Evolutionary conservation across 2,888 invertebrate species (phyloP).

Genomic region (Yponomeuta malinellus): DNA sequence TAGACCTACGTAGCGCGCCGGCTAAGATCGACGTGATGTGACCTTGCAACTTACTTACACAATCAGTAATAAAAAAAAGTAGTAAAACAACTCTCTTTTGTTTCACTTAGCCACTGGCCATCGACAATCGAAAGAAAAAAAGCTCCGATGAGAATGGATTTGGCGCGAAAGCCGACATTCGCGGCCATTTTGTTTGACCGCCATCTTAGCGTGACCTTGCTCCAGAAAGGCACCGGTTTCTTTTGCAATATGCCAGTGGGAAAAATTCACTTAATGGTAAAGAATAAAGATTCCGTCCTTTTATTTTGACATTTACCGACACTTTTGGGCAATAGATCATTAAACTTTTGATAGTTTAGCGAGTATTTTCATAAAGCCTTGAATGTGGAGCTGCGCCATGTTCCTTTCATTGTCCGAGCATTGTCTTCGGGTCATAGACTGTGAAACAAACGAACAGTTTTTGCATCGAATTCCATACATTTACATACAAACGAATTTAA

Average conservation of each 20-base stretch:
- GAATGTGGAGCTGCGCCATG: slow-evolving; percentile 23
- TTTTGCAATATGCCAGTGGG: slow-evolving; percentile 61
- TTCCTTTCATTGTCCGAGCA: slow-evolving; percentile 55
- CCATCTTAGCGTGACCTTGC: slow-evolving; percentile 65
- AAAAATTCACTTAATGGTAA: slow-evolving; percentile 55
- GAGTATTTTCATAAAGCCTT: slow-evolving; percentile 16
- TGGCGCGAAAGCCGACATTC: slow-evolving; percentile 65
- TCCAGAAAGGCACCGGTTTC: slow-evolving; percentile 56
- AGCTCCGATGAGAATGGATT: slow-evolving; percentile 35
- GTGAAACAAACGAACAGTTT: slow-evolving; percentile 28
- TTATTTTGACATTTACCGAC: slow-evolving; percentile 24
- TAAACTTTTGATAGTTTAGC: slow-evolving; percentile 3
- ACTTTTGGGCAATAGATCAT: slow-evolving; percentile 17
- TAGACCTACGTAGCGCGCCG: slow-evolving; percentile 27
- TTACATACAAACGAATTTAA: slow-evolving; percentile 52
- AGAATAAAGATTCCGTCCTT: slow-evolving; percentile 32
- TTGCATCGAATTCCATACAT: slow-evolving; percentile 41
- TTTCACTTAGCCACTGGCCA: slow-evolving; percentile 20
- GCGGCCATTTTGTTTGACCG: slow-evolving; percentile 54
- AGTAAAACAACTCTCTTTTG: slow-evolving; percentile 29
- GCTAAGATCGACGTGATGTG: slow-evolving; percentile 15
- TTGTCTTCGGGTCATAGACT: slow-evolving; percentile 60
- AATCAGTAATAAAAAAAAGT: slow-evolving; percentile 27
- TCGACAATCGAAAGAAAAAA: slow-evolving; percentile 19
- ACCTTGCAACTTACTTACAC: slow-evolving; percentile 41